These are phyloP conservation scores for Atta colombica DNA, from an alignment of 1,140 invertebrate species.

Conservation along the genomic window DNA sequence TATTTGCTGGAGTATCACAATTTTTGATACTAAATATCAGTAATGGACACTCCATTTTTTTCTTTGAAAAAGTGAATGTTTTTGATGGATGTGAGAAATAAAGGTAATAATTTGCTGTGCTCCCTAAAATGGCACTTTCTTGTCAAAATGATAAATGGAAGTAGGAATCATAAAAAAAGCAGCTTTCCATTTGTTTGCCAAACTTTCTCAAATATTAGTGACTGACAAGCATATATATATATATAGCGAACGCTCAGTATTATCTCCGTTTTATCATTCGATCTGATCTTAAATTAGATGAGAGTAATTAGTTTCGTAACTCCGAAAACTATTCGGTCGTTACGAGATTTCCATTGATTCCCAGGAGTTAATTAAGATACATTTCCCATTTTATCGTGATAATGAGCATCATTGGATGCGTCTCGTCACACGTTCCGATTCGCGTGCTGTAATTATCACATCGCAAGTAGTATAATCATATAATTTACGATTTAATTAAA, in stretches of 20 bases:
- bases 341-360: conserved; percentile 12
- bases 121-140: not conserved
- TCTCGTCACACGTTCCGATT: conserved; percentile 67
- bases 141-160: not conserved
- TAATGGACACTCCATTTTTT: not conserved
- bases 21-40: not conserved
- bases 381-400: conserved; percentile 34
- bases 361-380: conserved; percentile 25
- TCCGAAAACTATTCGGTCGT: conserved; percentile 19
- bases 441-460: conserved; percentile 54
- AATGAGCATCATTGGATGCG: conserved; percentile 54
- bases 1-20: not conserved
- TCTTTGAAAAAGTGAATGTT: not conserved
- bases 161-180: not conserved
- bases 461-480: not conserved
- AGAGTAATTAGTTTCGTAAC: conserved; percentile 56
- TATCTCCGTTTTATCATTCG: not conserved
- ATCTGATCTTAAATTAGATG: conserved; percentile 28
- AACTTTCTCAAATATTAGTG: conserved; percentile 26
- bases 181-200: not conserved
- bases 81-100: not conserved
- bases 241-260: not conserved
- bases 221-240: conserved; percentile 8
- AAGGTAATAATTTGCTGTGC: not conserved
- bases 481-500: not conserved